A percentile compares a stretch with the other conserved stretches of the same genome.
Evolutionary conservation across 2,113 vertebrate species (phyloP).

Genomic region (Prionailurus bengalensis): DNA sequence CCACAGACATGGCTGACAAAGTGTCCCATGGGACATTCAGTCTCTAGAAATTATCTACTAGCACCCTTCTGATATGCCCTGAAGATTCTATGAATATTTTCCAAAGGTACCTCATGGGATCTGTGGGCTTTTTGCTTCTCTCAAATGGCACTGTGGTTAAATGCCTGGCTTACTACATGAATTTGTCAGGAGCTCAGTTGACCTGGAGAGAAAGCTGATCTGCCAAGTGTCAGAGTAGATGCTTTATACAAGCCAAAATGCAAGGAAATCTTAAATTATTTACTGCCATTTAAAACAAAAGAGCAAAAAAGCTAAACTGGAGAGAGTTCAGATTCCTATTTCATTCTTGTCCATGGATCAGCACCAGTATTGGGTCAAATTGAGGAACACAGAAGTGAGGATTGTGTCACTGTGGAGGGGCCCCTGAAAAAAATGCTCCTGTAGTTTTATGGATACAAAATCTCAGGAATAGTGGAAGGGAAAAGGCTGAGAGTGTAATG

Average conservation of each 20-base stretch:
- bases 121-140: neutral
- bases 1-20: neutral
- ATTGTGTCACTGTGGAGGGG: neutral
- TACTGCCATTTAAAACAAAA: neutral
- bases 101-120: neutral
- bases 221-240: neutral
- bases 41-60: neutral
- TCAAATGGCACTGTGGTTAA: neutral
- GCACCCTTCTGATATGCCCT: neutral
- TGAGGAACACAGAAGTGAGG: neutral
- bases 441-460: neutral
- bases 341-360: neutral
- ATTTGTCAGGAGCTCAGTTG: slow-evolving; percentile 9
- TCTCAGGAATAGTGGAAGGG: neutral
- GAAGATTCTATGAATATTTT: neutral
- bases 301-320: neutral
- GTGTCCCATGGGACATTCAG: neutral
- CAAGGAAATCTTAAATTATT: slow-evolving; percentile 18
- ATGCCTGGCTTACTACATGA: neutral
- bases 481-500: neutral
- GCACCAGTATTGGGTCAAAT: neutral
- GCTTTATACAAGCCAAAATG: slow-evolving; percentile 10
- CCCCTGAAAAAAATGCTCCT: neutral
- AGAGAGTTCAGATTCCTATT: neutral
- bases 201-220: slow-evolving; percentile 1